Percentiles rank a stretch among this genome's conserved stretches.
Conservation (phyloP, 2,113 vertebrate genomes). For the Cavia porcellus region DNA sequence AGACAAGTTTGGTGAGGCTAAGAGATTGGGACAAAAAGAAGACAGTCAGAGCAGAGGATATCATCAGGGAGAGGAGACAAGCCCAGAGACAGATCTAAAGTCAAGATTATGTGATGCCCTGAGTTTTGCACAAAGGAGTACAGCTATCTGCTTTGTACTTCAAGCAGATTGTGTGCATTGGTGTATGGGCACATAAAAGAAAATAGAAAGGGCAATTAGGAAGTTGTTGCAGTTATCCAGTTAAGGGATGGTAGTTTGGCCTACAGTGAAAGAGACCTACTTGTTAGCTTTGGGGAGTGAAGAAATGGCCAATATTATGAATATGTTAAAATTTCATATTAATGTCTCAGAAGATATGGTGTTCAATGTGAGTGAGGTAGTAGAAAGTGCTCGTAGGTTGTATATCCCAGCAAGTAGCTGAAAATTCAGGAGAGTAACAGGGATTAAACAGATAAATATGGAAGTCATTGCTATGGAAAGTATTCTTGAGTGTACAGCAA, state of each 20-base stretch:
- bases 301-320: slow-evolving; percentile 17
- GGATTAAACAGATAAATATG: slow-evolving; percentile 28
- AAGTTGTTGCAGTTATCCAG: not conserved
- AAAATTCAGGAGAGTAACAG: slow-evolving; percentile 3
- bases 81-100: not conserved
- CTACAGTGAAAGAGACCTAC: not conserved
- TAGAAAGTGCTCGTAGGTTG: not conserved
- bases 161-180: not conserved
- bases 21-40: not conserved
- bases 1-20: not conserved
- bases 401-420: not conserved
- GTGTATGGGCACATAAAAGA: not conserved
- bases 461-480: not conserved
- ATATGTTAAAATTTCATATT: slow-evolving; percentile 19
- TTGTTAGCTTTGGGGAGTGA: not conserved
- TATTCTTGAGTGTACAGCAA: slow-evolving; percentile 12
- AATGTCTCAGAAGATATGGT: slow-evolving; percentile 6
- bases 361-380: not conserved
- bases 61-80: not conserved
- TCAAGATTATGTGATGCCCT: not conserved
- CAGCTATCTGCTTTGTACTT: slow-evolving; percentile 12
- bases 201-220: not conserved
- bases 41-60: not conserved
- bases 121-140: not conserved
- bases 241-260: not conserved